Conservation (phyloP, 1,140 invertebrate genomes). For the Pachypsylla venusta region DNA sequence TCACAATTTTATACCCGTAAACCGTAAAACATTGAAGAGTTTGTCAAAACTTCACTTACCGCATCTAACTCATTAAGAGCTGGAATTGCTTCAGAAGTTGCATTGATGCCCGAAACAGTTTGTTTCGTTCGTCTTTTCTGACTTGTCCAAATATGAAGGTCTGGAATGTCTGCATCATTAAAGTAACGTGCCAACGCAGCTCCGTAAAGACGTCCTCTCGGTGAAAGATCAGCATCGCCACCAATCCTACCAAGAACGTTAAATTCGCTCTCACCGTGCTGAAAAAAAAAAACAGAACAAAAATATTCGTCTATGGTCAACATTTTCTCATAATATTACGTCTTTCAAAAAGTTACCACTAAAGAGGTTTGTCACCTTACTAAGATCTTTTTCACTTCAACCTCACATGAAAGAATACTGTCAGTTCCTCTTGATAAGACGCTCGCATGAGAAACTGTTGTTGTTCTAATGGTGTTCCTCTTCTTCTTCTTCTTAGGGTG, state of each 20-base stretch:
- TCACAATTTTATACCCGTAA: too few relatives aligned
- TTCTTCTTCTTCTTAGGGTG: too few relatives aligned
- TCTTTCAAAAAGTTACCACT: too few relatives aligned
- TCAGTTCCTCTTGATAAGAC: too few relatives aligned
- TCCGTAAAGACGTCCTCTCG: conserved; percentile 64
- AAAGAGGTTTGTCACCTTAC: too few relatives aligned
- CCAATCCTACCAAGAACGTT: conserved; percentile 83
- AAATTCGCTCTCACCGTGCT: conserved; percentile 88
- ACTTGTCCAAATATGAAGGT: conserved; percentile 76
- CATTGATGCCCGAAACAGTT: conserved; percentile 63
- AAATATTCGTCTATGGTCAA: too few relatives aligned
- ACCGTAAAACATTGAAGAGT: too few relatives aligned
- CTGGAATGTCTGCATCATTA: conserved; percentile 39
- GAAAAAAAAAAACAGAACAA: conserved; percentile 23
- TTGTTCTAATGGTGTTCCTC: too few relatives aligned
- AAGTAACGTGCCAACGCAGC: conserved; percentile 56
- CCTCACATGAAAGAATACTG: too few relatives aligned
- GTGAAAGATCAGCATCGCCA: conserved; percentile 69
- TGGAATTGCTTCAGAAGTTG: conserved; percentile 58
- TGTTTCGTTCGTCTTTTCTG: conserved; percentile 73
- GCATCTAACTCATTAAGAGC: conserved; percentile 84
- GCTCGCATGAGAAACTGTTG: too few relatives aligned
- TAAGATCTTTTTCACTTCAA: too few relatives aligned
- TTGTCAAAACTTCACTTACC: conserved; percentile 42
- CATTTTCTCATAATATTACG: too few relatives aligned